Conservation (phyloP, 2,797 vertebrate genomes). For the Anguilla obscura region DNA sequence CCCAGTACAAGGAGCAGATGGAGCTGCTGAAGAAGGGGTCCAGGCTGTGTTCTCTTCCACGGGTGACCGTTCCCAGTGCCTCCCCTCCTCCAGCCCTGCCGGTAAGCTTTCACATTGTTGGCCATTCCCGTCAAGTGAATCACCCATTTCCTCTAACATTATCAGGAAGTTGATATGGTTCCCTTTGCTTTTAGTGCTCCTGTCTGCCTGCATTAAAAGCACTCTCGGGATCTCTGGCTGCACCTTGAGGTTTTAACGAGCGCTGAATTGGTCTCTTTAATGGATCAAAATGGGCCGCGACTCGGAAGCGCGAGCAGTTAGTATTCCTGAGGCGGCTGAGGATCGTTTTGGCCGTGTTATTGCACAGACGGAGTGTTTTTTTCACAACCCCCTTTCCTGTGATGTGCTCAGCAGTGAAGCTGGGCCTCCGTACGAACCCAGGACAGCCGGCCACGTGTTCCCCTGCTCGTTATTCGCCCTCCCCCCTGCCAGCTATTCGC, state of each 20-base stretch:
- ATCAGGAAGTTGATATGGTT: neutral
- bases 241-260: neutral
- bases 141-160: neutral
- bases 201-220: neutral
- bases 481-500: neutral
- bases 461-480: neutral
- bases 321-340: neutral
- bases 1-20: slow-evolving; percentile 73
- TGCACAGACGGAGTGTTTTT: neutral
- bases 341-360: neutral
- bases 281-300: neutral
- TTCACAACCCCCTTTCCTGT: neutral
- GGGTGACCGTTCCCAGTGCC: slow-evolving; percentile 44
- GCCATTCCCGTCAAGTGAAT: neutral
- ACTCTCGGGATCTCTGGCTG: too few relatives aligned
- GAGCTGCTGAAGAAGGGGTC: slow-evolving; percentile 66
- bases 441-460: neutral
- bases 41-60: slow-evolving; percentile 54
- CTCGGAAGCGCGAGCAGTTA: neutral
- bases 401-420: neutral
- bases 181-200: neutral
- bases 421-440: slow-evolving; percentile 26
- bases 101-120: slow-evolving; percentile 61
- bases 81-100: slow-evolving; percentile 43
- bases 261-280: neutral